Base-by-base conservation (phyloP, 2,888 invertebrate genomes). In the Microplitis deprimator region DNA sequence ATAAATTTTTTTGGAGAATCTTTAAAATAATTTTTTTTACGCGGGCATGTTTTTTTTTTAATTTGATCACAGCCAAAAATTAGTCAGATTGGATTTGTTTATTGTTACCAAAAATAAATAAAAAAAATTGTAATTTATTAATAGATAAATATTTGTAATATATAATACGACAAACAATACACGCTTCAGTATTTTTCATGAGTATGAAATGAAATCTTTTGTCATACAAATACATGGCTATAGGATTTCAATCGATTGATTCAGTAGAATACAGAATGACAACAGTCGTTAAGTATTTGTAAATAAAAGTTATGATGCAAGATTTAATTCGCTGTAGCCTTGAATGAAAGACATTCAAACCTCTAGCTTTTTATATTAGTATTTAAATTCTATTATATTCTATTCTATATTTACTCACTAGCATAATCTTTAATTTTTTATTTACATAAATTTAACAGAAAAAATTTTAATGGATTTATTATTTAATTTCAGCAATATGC, bases 401-500 rank as follows among this genome's bases (percentile, higher is more conserved):
- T 64, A 50, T 50, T 50, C 10, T 50, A 50, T 1, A 4, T 13
- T 61, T 10, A 65, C 71, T 74, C 71, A 61, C 65, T 75, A 69
- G 73, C 73, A 77, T 75, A 68, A 64, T 74, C 40, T 62, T 64
- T 40, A 64, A 73, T 64, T n/a, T 65, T 67, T 8, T 59, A 61
- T 75, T 40, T 39, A 78, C 62, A 50, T 50, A 13, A 50, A 50
- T 50, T 50, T 50, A 50, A 50, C 61, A 40, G 6, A 62, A 16
- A 62, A 10, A 20, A n/a, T 65, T 17, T 20, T 0, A 20, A 20
- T 20, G 20, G 1, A 20, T 20, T 65, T 17, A 29, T 29, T 68
- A 65, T 79, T 77, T 70, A 81, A 79, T 85, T 85, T 17, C 92
- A 96, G 96, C 92, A 93, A 86, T 94, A 94, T 89, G 94, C 95